Evolutionary conservation across 2,797 vertebrate species (phyloP), one percentile per base, ranked within the genome.

Genomic region (Kryptopterus vitreolus): DNA sequence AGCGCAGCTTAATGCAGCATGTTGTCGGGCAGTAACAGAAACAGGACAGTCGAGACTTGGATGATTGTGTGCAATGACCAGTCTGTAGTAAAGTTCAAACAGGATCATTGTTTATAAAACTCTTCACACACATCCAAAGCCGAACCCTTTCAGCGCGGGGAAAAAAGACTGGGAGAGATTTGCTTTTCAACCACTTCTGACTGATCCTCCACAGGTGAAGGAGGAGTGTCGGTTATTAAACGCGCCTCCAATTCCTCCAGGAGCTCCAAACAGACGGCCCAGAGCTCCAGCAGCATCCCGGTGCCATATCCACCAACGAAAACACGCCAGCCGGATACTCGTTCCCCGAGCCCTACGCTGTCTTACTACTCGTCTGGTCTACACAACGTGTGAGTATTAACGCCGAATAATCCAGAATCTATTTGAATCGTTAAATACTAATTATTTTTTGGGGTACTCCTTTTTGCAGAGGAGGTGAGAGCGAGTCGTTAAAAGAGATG

Each of bases 321-420:
- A 84, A 88, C 92, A 22, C 90, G 92, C 5, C 95, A 96, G 50
- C 95, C 94, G 61, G 97, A 98, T 85, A 94, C 96, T 0, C 95
- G 96, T 22, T 97, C 96, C 86, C 97, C 97, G 38, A 99, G 98
- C 91, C 98, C 98, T 38, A 99, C 97, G 9, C 92, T 99, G 71
- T 99, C 98, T 75, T 99, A 98, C 88, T 99, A 99, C 84, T 99
- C 98, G 5, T 99, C 98, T 38, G 98, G 98, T 82, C 94, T 99
- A 77, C 97, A 98, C 88, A 97, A 90, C 93, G 96, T 98, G 98
- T 98, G 94, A 94, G 98, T 93, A 77, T 43, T 26, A 1, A 13
- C 72, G 33, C 43, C n/a, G 10, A 43, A 6, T 1, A 43, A 43
- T 0, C 38, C 0, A 1, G 38, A 43, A 43, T 43, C 6, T 43